Conservation (phyloP, 2,113 vertebrate species). For the Cairina moschata region DNA sequence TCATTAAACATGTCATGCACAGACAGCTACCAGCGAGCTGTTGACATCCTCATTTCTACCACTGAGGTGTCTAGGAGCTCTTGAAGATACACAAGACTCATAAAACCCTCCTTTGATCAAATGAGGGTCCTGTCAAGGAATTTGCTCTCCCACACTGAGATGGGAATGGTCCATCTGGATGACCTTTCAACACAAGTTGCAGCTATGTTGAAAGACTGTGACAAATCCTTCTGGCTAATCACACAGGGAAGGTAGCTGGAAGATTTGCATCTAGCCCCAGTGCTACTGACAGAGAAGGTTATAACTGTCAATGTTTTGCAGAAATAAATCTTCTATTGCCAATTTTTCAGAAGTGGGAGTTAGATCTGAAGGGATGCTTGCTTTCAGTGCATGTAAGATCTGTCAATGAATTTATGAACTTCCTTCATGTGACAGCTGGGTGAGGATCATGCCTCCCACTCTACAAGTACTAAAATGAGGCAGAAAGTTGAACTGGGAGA, state of each 20-base stretch:
- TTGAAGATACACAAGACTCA: background rate
- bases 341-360: background rate
- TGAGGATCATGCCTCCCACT: background rate
- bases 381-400: background rate
- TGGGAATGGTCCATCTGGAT: background rate
- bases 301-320: background rate
- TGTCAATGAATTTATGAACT: background rate
- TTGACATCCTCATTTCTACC: background rate
- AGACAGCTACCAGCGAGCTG: background rate
- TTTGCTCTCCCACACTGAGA: background rate
- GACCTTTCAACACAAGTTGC: background rate
- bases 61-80: background rate
- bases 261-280: background rate
- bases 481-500: background rate
- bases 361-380: background rate
- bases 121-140: background rate
- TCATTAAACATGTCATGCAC: background rate
- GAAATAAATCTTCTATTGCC: background rate
- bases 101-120: background rate
- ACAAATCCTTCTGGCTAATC: background rate
- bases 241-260: background rate
- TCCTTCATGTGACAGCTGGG: accelerated
- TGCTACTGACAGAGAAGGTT: background rate
- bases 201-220: background rate
- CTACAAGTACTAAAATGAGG: background rate